Base-by-base conservation (phyloP, 2,113 vertebrate species). In the Callospermophilus lateralis region DNA sequence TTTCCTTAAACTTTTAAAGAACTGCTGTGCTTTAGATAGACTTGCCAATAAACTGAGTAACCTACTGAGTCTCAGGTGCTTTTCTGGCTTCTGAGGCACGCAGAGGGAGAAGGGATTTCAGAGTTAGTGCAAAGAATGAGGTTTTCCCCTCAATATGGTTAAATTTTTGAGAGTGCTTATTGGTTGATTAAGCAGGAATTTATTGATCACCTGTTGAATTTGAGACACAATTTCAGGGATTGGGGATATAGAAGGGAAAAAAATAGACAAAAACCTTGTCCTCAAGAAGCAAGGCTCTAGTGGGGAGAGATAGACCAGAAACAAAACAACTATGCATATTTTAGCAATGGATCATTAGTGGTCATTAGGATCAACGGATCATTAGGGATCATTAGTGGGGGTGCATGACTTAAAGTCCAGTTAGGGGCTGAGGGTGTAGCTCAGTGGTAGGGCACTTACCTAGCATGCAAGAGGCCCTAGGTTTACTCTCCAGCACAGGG, bases 1-100 rank as follows among this genome's bases (percentile, higher is more conserved):
- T 84, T 92, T 65, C 34, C 45, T n/a, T 95, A 58, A 83, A 12
- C 37, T 91, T 84, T 87, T 51, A 77, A 67, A 63, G 80, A 58
- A 77, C 34, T 58, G 9, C 86, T 61, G 0, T 90, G 65, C 42
- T 94, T 93, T 76, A 63, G 78, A 63, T 63, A 78, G 42, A 67
- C 74, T 93, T 34, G 26, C 48, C 61, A 32, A 4, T 70, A 48
- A 77, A 28, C 63, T 13, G 37, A 51, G 24, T 76, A 37, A 68
- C 68, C 24, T 84, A 10, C 24, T n/a, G 51, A 20, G 8, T 45
- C 30, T 76, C 58, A 72, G 70, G 55, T 61, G 4, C 63, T 81
- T 39, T 81, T 32, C 53, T 89, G 45, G 73, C 73, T 61, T 84
- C 65, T 70, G 37, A 85, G 67, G 26, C 48, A 24, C 20, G 68